These are phyloP conservation scores for Leucosticte australis DNA, from an alignment of 2,113 vertebrate genomes.

Conservation along the genomic window DNA sequence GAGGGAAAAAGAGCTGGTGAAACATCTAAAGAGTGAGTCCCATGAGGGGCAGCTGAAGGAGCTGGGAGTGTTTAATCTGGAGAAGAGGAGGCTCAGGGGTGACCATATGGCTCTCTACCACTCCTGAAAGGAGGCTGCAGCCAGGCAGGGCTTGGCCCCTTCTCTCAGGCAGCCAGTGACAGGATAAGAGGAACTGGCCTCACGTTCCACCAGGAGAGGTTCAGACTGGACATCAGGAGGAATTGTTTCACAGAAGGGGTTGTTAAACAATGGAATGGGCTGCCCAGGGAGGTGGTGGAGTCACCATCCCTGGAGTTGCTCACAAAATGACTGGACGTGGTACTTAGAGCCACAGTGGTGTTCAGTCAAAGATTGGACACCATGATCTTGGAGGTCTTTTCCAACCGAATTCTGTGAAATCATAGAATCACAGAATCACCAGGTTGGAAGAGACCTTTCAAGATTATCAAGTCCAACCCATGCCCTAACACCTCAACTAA, in stretches of 20 bases:
- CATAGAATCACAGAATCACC: not conserved
- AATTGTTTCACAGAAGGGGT: not conserved
- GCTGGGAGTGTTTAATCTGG: not conserved
- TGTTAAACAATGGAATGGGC: not conserved
- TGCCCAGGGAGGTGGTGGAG: not conserved
- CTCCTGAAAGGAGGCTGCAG: not conserved
- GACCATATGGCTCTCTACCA: not conserved
- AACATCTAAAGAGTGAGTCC: not conserved
- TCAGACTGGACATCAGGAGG: not conserved
- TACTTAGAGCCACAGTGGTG: not conserved
- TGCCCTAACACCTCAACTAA: not conserved
- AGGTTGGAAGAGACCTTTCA: not conserved
- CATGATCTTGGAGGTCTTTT: not conserved
- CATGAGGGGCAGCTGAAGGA: not conserved
- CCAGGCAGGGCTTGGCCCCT: not conserved
- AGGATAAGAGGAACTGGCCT: not conserved
- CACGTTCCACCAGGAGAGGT: not conserved
- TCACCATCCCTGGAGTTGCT: not conserved
- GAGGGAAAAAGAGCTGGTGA: not conserved
- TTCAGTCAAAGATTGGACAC: fast-evolving
- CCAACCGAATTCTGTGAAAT: not conserved
- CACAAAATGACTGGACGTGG: not conserved
- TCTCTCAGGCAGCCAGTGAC: not conserved
- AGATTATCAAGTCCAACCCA: not conserved
- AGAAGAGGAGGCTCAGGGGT: not conserved